Percentiles rank a stretch among this genome's conserved stretches.
These are phyloP conservation scores for Meandrusa payeni DNA, from an alignment of 2,888 invertebrate species.

Conservation along the genomic window DNA sequence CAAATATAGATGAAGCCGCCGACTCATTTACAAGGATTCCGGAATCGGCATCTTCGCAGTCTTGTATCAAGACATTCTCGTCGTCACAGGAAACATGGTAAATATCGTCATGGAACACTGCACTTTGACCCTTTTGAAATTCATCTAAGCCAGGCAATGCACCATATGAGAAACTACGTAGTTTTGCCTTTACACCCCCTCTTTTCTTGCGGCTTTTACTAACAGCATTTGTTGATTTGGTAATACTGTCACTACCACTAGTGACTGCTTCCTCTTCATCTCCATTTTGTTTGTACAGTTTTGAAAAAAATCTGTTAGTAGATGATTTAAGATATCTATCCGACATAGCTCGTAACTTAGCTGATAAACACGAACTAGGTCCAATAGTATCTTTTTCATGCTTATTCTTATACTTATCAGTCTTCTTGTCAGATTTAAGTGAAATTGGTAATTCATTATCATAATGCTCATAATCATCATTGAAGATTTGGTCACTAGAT, in stretches of 20 bases:
- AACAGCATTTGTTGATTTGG: constrained; percentile 50
- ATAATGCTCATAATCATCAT: constrained; percentile 71
- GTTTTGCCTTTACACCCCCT: constrained; percentile 72
- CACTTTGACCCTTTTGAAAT: constrained; percentile 81
- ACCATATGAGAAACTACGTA: constrained; percentile 88
- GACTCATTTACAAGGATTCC: constrained; percentile 88
- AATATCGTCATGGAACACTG: constrained; percentile 83
- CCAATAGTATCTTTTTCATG: constrained; percentile 72
- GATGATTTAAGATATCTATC: constrained; percentile 86
- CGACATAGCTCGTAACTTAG: constrained; percentile 86
- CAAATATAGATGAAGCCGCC: constrained; percentile 84
- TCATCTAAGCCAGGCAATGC: constrained; percentile 87
- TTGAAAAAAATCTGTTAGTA: constrained; percentile 84
- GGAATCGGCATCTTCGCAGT: constrained; percentile 87
- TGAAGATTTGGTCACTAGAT: constrained; percentile 79
- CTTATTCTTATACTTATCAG: constrained; percentile 71
- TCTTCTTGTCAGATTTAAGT: constrained; percentile 67
- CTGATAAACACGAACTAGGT: constrained; percentile 83
- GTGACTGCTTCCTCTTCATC: constrained; percentile 52
- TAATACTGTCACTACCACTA: constrained; percentile 48
- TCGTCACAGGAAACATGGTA: constrained; percentile 73
- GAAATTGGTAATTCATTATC: constrained; percentile 45
- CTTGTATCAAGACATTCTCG: constrained; percentile 79
- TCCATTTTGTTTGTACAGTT: constrained; percentile 80
- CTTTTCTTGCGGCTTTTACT: constrained; percentile 64